Conservation (phyloP, 2,113 vertebrate species). For the Otus sunia region DNA sequence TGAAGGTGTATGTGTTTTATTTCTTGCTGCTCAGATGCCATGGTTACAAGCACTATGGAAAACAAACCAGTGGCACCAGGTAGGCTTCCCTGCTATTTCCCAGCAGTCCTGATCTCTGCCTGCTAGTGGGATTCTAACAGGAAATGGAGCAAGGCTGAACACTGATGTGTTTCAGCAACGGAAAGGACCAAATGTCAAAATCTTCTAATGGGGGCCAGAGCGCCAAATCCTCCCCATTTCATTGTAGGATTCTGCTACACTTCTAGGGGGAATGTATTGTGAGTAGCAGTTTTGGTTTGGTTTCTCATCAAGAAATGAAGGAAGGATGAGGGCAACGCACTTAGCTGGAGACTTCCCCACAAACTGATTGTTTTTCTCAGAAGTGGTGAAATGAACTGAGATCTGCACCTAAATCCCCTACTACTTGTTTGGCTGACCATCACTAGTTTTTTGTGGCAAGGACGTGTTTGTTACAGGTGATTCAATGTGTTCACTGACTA, state of each 20-base stretch:
- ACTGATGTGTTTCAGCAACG: rapidly evolving
- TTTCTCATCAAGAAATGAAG: background rate
- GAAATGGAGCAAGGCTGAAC: background rate
- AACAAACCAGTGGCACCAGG: background rate
- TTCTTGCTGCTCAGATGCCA: background rate
- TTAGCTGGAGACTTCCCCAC: background rate
- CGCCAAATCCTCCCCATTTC: background rate
- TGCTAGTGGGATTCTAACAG: background rate
- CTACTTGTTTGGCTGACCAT: background rate
- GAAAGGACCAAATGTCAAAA: background rate
- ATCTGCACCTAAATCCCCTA: background rate
- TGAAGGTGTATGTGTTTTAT: background rate
- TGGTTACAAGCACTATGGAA: background rate
- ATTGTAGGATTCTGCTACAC: rapidly evolving
- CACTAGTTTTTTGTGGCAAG: rapidly evolving
- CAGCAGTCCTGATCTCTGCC: background rate
- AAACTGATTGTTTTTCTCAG: background rate
- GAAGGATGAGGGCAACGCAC: background rate
- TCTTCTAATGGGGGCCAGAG: background rate
- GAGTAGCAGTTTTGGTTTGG: background rate
- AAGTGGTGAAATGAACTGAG: background rate
- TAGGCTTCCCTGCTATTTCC: background rate
- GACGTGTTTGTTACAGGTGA: background rate
- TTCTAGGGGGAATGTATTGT: background rate
- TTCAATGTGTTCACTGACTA: background rate